Evolutionary conservation across 1,140 invertebrate species (phyloP).

Genomic region (Bombus fervidus): DNA sequence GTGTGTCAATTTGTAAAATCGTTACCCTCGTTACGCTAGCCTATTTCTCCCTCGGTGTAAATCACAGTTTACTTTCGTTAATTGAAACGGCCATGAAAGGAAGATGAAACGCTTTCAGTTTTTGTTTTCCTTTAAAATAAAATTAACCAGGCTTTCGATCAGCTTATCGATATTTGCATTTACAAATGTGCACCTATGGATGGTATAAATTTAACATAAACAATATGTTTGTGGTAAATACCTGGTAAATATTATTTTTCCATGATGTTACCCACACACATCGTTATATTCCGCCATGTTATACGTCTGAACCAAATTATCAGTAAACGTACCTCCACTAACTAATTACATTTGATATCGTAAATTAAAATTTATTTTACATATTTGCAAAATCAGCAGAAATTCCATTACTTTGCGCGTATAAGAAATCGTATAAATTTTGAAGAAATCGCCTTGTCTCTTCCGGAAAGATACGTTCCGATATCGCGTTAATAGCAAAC

Average conservation of each 20-base stretch:
- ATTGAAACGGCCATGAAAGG: slow-evolving; percentile 57
- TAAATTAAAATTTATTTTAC: background rate
- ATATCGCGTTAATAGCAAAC: background rate
- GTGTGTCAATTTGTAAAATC: slow-evolving; percentile 40
- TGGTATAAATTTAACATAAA: slow-evolving; percentile 34
- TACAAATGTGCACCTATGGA: slow-evolving; percentile 11
- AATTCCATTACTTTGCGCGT: background rate
- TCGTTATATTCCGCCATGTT: background rate
- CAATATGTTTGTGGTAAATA: slow-evolving; percentile 8
- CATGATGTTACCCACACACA: background rate
- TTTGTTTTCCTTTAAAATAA: slow-evolving; percentile 57
- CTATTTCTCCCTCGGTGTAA: slow-evolving; percentile 32
- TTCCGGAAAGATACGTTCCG: too few species aligned
- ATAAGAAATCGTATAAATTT: background rate
- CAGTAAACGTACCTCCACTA: background rate
- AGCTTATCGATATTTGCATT: slow-evolving; percentile 51
- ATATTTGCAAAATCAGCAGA: background rate
- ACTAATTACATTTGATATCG: background rate
- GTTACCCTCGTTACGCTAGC: slow-evolving; percentile 45
- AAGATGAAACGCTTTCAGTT: slow-evolving; percentile 41
- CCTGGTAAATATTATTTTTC: background rate
- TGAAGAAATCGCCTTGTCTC: background rate
- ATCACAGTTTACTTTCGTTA: slow-evolving; percentile 66
- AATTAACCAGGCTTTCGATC: slow-evolving; percentile 61
- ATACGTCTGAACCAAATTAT: background rate